Base-by-base conservation (phyloP, 2,113 vertebrate species). In the Myotis lucifugus region DNA sequence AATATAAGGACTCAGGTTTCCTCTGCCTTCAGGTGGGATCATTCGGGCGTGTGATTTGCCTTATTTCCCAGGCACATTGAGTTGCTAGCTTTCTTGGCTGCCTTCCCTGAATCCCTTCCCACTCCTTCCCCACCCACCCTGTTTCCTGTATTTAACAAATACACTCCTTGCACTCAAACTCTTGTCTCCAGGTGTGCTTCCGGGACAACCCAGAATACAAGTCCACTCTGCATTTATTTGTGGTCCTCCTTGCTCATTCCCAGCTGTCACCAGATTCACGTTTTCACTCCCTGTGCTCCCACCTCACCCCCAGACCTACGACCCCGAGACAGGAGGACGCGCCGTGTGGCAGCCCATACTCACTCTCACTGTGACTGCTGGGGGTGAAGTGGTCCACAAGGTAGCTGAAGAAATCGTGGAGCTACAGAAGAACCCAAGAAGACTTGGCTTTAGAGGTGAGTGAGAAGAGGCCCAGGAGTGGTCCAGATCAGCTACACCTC, bases 371-470 rank as follows among this genome's bases (percentile, higher is more conserved):
- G 85, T 96, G 98, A 98, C 98, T 99, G 91, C 98, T 98, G 77
- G 99, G 98, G 0, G 98, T 99, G 97, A 99, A 99, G 97, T 99
- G 99, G 64, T 99, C 99, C 98, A 99, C 98, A 29, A 99, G 98
- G 97, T 98, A 99, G 89, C 98, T 98, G 97, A 99, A 99, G 94
- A 99, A 99, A 86, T 99, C 98, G 78, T 99, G 99, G 94, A 99
- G 99, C 99, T 99, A 98, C 72, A 92, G 95, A 72, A 96, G 96
- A 96, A 93, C 13, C 88, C 93, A 90, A 78, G 25, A 29, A 74
- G 40, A 64, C 8, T 0, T 5, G 42, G 64, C 37, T 78, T 86
- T 81, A 95, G 88, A 69, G 74, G 76, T 1, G 18, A 56, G n/a
- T 11, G 42, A 13, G 23, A 52, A 61, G 70, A 66, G 67, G 72